Evolutionary conservation across 2,113 vertebrate species (phyloP).

Genomic region (Cyprinus carpio): DNA sequence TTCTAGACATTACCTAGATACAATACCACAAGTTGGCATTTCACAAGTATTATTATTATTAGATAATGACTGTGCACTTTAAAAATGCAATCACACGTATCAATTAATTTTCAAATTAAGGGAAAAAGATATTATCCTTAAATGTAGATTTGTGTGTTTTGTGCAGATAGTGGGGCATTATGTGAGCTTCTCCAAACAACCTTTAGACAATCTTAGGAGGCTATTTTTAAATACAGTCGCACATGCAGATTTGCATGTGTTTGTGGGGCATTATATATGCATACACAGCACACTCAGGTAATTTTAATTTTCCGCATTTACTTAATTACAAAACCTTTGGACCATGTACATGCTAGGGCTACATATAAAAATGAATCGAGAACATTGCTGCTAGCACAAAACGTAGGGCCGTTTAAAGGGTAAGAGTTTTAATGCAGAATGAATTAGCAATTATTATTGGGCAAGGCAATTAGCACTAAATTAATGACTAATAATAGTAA

Average conservation of each 20-base stretch:
- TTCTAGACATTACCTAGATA: not conserved
- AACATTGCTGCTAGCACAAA: constrained; percentile 9
- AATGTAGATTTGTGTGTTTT: not conserved
- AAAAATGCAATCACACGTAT: not conserved
- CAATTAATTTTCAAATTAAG: not conserved
- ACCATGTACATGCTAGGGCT: not conserved
- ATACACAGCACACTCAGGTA: not conserved
- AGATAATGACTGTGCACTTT: too few species aligned
- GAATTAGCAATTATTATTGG: constrained; percentile 3
- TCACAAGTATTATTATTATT: not conserved
- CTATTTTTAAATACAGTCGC: not conserved
- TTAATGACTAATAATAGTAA: not conserved
- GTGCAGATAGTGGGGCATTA: constrained; percentile 1
- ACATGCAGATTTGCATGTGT: constrained; percentile 5
- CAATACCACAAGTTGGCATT: not conserved
- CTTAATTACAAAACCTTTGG: not conserved
- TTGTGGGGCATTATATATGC: constrained; percentile 27
- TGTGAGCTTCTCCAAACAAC: not conserved
- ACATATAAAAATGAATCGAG: not conserved
- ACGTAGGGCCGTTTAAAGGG: not conserved
- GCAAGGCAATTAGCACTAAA: not conserved
- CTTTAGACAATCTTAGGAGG: not conserved
- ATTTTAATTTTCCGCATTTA: constrained; percentile 28
- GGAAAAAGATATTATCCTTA: not conserved
- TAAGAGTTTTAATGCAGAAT: not conserved